These are phyloP conservation scores for Drosophila jambulina DNA, from an alignment of 1,140 invertebrate genomes.

Conservation along the genomic window DNA sequence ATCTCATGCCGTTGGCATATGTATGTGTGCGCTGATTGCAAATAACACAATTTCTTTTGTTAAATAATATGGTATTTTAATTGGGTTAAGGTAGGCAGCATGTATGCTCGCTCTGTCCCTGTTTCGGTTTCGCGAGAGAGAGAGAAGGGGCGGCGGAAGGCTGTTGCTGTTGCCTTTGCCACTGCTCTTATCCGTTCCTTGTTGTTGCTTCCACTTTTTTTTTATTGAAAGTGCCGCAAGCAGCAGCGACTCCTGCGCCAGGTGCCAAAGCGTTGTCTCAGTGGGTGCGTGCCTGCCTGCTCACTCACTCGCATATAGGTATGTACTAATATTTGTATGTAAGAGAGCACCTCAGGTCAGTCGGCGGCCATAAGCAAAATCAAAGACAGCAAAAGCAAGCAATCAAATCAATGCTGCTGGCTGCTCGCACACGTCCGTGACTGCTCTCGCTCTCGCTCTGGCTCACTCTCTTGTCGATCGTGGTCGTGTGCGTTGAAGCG, in stretches of 20 bases:
- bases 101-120: slow-evolving; percentile 62
- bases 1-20: slow-evolving; percentile 6
- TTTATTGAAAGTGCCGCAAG: slow-evolving; percentile 65
- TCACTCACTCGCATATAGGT: slow-evolving; percentile 11
- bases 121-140: slow-evolving; percentile 16
- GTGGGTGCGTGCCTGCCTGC: slow-evolving; percentile 22
- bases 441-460: slow-evolving; percentile 58
- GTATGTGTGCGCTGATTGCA: slow-evolving; percentile 63
- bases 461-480: slow-evolving; percentile 51
- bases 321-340: slow-evolving; percentile 39
- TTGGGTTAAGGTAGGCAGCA: slow-evolving; percentile 85
- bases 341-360: slow-evolving; percentile 71
- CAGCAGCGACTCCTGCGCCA: slow-evolving; percentile 66
- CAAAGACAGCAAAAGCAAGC: slow-evolving; percentile 66
- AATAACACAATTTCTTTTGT: slow-evolving; percentile 84
- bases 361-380: slow-evolving; percentile 71
- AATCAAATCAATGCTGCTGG: slow-evolving; percentile 76
- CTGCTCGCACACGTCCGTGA: slow-evolving; percentile 75
- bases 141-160: slow-evolving; percentile 8
- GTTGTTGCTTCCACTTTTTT: slow-evolving; percentile 22
- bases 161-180: slow-evolving; percentile 25
- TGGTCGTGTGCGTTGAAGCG: slow-evolving; percentile 58
- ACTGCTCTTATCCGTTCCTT: slow-evolving; percentile 34
- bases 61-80: slow-evolving; percentile 84
- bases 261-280: slow-evolving; percentile 60